Conservation (phyloP, 1,140 invertebrate species). For the Plutomurus gul region DNA sequence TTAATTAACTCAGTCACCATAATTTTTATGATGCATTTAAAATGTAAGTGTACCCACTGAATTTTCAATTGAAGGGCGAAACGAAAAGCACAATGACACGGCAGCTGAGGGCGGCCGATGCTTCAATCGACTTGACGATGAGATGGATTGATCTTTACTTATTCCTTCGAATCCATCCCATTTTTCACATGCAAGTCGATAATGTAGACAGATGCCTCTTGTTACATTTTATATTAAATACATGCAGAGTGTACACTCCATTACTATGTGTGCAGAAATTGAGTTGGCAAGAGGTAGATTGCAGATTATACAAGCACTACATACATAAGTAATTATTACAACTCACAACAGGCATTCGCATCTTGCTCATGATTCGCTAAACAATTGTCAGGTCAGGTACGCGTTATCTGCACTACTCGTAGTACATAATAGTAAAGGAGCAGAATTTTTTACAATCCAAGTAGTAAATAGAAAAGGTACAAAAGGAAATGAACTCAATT, state of each 20-base stretch:
- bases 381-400: too few species aligned
- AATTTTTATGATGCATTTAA: not conserved
- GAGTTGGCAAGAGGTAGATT: not conserved
- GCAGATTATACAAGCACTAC: not conserved
- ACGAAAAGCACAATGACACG: too few species aligned
- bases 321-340: not conserved
- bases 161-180: not conserved
- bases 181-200: constrained; percentile 10
- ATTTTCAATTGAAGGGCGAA: too few species aligned
- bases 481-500: constrained; percentile 28
- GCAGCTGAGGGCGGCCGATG: not conserved
- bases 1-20: too few species aligned
- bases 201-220: not conserved
- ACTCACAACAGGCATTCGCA: too few species aligned
- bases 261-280: not conserved
- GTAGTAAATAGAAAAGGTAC: not conserved
- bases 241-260: not conserved
- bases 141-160: not conserved
- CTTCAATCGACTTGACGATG: too few species aligned
- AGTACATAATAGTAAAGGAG: too few species aligned
- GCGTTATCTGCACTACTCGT: too few species aligned
- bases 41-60: too few species aligned
- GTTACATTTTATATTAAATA: not conserved
- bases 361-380: too few species aligned
- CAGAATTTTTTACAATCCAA: too few species aligned